Evolutionary conservation across 2,888 invertebrate species (phyloP), one percentile per base, ranked within the genome.

Genomic region (Sminthurinus aureus): DNA sequence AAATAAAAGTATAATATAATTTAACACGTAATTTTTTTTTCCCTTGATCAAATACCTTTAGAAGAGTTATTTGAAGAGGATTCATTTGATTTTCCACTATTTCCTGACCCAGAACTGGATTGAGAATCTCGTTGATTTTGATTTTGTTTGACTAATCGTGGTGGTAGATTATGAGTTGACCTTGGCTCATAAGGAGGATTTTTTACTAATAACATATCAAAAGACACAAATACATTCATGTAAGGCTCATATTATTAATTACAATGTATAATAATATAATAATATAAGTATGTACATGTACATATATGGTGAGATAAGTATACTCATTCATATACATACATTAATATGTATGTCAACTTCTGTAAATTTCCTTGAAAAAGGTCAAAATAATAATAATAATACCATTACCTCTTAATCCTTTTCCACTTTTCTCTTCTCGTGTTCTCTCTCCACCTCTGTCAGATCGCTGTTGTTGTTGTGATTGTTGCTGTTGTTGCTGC

Each of bases 121-220:
- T 81, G 76, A 18, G 76, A 76, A 13, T 76, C 76, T n/a, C 76
- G 26, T 64, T 81, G 81, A 58, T 18, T 58, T 8, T 73, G 51
- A 74, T 81, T 73, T 24, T 73, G 71, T 13, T 51, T 38, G 8
- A 84, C 73, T 26, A 86, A 81, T 76, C 86, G 75, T 51, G 86
- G 86, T 12, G 86, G 85, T 78, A 83, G 67, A 52, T 80, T 83
- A 80, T 80, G 84, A 77, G 74, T 83, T 80, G 85, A 84, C 74
- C 87, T 79, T 12, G 87, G 84, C 50, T 88, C 88, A 74, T 88
- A 88, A 0, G 87, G 88, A 20, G 85, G 86, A 84, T 86, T 87
- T 76, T 87, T 88, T n/a, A 86, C n/a, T n/a, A n/a, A n/a, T n/a
- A n/a, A n/a, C n/a, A n/a, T n/a, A n/a, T 79, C n/a, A n/a, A n/a